Evolutionary conservation across 1,140 invertebrate genomes (phyloP).

Genomic region (Heliconius eleuchia): DNA sequence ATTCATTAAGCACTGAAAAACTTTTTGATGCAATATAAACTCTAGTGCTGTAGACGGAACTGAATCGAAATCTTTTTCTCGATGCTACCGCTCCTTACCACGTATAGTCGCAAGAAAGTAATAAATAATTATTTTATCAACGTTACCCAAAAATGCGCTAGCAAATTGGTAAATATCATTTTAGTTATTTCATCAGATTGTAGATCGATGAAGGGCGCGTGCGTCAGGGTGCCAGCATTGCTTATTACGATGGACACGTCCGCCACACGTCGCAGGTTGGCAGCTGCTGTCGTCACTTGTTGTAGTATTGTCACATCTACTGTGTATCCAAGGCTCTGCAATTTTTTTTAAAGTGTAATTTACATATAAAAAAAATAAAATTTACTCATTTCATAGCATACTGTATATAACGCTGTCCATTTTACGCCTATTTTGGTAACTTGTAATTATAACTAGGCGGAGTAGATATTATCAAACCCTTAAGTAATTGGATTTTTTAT

Average conservation of each 20-base stretch:
- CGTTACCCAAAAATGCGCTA: slow-evolving; percentile 87
- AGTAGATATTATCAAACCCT: too few relatives aligned
- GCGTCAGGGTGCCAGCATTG: slow-evolving; percentile 56
- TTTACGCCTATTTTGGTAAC: too few relatives aligned
- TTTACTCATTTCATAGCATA: too few relatives aligned
- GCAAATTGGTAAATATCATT: slow-evolving; percentile 85
- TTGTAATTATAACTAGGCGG: too few relatives aligned
- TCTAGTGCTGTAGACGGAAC: too few relatives aligned
- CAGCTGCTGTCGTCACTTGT: slow-evolving; percentile 76
- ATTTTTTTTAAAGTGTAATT: neutral
- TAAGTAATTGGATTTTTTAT: too few relatives aligned
- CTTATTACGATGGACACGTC: slow-evolving; percentile 83
- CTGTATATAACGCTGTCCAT: too few relatives aligned
- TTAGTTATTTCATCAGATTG: slow-evolving; percentile 81
- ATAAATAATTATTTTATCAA: neutral
- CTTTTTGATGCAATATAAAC: too few relatives aligned
- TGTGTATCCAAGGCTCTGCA: slow-evolving; percentile 74
- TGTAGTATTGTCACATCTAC: slow-evolving; percentile 84
- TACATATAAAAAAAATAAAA: too few relatives aligned
- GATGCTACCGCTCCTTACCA: neutral
- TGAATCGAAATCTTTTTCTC: neutral
- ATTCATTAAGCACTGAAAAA: too few relatives aligned
- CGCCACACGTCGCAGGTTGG: slow-evolving; percentile 77
- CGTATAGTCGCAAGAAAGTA: neutral
- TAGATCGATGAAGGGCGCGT: slow-evolving; percentile 78